Conservation (phyloP, 2,113 vertebrate genomes). For the Sakesphorus luctuosus region DNA sequence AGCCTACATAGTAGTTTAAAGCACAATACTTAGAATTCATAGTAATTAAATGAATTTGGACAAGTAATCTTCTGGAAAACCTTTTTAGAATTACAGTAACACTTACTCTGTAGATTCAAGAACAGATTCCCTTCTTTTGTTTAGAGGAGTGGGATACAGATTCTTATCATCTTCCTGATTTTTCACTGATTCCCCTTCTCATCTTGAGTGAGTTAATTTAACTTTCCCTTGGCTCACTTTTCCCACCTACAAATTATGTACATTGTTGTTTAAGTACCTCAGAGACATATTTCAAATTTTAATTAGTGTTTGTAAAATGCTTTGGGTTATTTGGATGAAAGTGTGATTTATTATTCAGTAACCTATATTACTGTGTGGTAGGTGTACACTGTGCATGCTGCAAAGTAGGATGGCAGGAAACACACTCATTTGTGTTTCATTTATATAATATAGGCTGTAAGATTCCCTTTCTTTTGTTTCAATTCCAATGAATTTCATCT, state of each 20-base stretch:
- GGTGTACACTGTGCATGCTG: background rate
- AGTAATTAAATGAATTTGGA: background rate
- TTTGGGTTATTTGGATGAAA: constrained; percentile 58
- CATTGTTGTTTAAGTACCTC: constrained; percentile 48
- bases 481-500: background rate
- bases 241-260: constrained; percentile 40
- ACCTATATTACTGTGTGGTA: background rate
- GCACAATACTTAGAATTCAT: background rate
- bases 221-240: constrained; percentile 18
- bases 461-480: background rate
- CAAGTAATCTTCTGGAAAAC: background rate
- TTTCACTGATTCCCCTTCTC: background rate
- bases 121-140: background rate
- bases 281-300: constrained; percentile 52
- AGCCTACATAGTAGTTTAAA: background rate
- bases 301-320: constrained; percentile 58
- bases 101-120: background rate
- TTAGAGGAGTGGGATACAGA: background rate
- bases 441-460: background rate
- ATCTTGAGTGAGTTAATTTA: constrained; percentile 16
- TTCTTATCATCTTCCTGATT: background rate
- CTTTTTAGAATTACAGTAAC: background rate
- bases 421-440: background rate
- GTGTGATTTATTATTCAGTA: constrained; percentile 50
- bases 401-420: background rate